A percentile compares a stretch with the other conserved stretches of the same genome.
Conservation (phyloP, 2,888 invertebrate species). For the Yponomeuta plumbellus region DNA sequence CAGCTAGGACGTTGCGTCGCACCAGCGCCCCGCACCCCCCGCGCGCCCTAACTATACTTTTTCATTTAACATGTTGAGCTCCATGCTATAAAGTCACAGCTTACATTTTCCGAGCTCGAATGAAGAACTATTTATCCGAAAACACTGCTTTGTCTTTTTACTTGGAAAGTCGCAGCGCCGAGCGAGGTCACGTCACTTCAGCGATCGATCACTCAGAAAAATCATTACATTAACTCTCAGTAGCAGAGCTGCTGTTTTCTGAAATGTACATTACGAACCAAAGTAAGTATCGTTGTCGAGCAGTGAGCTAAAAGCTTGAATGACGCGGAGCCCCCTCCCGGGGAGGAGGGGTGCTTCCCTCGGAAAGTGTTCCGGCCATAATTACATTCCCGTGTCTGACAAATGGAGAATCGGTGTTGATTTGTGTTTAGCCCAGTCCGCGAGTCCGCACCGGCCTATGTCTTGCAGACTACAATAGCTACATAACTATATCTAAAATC, state of each 20-base stretch:
- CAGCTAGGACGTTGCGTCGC: slow-evolving; percentile 38
- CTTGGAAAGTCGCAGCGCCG: neutral
- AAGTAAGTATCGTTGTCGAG: slow-evolving; percentile 68
- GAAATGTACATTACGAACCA: slow-evolving; percentile 43
- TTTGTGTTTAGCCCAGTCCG: slow-evolving; percentile 73
- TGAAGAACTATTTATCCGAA: neutral
- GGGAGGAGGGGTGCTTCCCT: slow-evolving; percentile 30
- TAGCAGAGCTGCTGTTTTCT: slow-evolving; percentile 37
- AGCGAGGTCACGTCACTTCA: slow-evolving; percentile 1
- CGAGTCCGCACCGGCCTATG: slow-evolving; percentile 32
- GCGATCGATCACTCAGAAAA: slow-evolving; percentile 1
- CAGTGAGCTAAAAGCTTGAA: slow-evolving; percentile 68
- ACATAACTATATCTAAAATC: neutral
- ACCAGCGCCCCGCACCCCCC: slow-evolving; percentile 27
- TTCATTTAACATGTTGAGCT: slow-evolving; percentile 40
- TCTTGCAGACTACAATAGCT: neutral
- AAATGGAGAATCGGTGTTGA: slow-evolving; percentile 79
- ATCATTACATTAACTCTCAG: slow-evolving; percentile 14
- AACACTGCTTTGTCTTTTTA: neutral
- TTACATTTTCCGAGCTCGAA: slow-evolving; percentile 5
- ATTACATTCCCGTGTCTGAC: slow-evolving; percentile 79
- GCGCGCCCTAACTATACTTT: slow-evolving; percentile 46
- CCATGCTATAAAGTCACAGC: neutral
- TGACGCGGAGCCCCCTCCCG: slow-evolving; percentile 43
- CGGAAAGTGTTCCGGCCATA: slow-evolving; percentile 72